Conservation (phyloP, 1,140 invertebrate genomes). For the Habropoda laboriosa region DNA sequence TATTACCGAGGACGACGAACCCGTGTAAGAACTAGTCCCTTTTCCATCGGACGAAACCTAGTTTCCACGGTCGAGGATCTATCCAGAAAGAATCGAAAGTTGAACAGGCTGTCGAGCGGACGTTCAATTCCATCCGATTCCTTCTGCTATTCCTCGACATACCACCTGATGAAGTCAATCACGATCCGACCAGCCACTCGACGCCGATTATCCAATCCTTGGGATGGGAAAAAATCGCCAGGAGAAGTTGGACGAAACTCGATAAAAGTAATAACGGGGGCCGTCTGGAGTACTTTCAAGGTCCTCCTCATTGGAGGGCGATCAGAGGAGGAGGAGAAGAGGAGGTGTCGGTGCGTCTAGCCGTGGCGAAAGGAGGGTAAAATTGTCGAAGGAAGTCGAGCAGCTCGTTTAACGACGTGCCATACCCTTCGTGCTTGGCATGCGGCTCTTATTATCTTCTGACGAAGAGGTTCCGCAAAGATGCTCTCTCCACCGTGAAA, state of each 20-base stretch:
- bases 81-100: not conserved
- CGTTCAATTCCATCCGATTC: not conserved
- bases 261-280: conserved; percentile 49
- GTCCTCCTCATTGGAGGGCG: not conserved
- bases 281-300: conserved; percentile 17
- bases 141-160: too few species aligned
- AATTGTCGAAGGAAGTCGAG: conserved; percentile 52
- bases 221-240: not conserved
- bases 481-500: conserved; percentile 1
- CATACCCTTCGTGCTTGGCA: conserved; percentile 50
- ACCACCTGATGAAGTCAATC: not conserved
- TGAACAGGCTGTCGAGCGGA: not conserved
- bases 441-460: conserved; percentile 59
- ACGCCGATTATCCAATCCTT: not conserved
- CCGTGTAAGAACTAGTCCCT: too few species aligned
- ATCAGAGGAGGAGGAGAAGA: too few species aligned
- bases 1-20: too few species aligned
- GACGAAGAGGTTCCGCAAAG: conserved; percentile 33
- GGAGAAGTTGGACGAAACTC: conserved; percentile 26
- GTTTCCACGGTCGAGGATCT: too few species aligned
- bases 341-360: not conserved
- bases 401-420: conserved; percentile 56
- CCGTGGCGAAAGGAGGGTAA: not conserved
- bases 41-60: too few species aligned
- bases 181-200: too few species aligned